Conservation (phyloP, 2,888 invertebrate genomes). For the Ormyrus rosae region DNA sequence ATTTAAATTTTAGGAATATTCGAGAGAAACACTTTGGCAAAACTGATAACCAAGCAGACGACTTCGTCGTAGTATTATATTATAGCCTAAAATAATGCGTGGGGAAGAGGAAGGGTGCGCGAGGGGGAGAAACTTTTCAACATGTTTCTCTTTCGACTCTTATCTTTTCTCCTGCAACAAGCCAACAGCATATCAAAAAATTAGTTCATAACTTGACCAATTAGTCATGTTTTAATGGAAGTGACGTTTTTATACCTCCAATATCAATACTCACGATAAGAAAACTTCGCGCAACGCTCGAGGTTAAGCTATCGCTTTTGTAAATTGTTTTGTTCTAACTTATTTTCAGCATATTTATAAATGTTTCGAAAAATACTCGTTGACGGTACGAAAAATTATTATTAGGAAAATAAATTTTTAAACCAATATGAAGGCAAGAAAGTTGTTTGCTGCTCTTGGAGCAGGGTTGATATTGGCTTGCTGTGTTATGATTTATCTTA, state of each 20-base stretch:
- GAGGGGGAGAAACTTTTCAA: conserved; percentile 36
- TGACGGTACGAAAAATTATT: not conserved
- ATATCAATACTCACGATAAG: not conserved
- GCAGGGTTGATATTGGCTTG: conserved; percentile 80
- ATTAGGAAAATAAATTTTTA: conserved; percentile 17
- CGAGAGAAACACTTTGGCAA: not conserved
- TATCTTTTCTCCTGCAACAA: not conserved
- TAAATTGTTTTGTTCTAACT: conserved; percentile 1
- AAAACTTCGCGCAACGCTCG: not conserved
- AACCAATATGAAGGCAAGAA: conserved; percentile 67
- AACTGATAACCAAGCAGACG: conserved; percentile 18
- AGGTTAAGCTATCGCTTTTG: conserved; percentile 32
- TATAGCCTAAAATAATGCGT: too few species aligned
- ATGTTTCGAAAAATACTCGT: not conserved
- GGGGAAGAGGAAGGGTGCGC: conserved; percentile 7
- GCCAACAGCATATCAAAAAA: not conserved
- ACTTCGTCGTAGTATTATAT: not conserved
- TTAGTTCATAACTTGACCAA: not conserved
- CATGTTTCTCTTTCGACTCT: conserved; percentile 26
- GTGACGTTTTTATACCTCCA: conserved; percentile 22
- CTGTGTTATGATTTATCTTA: conserved; percentile 81
- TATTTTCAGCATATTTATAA: conserved; percentile 7
- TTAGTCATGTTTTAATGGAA: not conserved
- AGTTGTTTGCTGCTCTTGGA: conserved; percentile 78
- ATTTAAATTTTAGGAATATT: conserved; percentile 9